Evolutionary conservation across 2,113 vertebrate species (phyloP), one percentile per base, ranked within the genome.

Genomic region (Anthoscopus minutus): DNA sequence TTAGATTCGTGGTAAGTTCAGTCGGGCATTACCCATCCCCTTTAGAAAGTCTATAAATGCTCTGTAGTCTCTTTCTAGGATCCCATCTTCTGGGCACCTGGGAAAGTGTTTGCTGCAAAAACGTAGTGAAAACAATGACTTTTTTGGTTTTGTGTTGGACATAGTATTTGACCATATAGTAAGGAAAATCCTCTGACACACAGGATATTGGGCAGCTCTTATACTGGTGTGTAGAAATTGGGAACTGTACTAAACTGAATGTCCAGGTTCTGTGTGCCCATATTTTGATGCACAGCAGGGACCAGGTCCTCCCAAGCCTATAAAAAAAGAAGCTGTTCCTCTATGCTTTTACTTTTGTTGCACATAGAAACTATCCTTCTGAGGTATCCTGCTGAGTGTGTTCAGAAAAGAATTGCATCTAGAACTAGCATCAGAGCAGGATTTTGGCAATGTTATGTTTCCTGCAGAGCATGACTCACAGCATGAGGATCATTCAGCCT

Each of bases 261-360:
- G 1, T 24, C 21, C 48, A 69, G 44, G 4, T 16, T 67, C 24
- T 1, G 0, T 22, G 31, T 25, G 6, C 9, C 37, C 28, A 10
- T 21, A 25, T 64, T 82, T 79, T 61, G 10, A 23, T 1, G 1
- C 9, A 64, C 31, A 47, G 14, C n/a, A 64, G 25, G 47, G 44
- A 60, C 15, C 38, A 16, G 6, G 1, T 40, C 65, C 58, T 83
- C 64, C 33, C 0, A 0, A 69, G 42, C 18, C 72, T 13, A 0
- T 22, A 56, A 19, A 27, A 60, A 72, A 93, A 81, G 9, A 24
- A 58, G 4, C 58, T 88, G 45, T 21, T 80, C 18, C 10, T 72
- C 44, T 80, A 9, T 4, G 1, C 9, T 94, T 89, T 56, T 47
- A 20, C 3, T 84, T 78, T 45, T 10, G 5, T 70, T 87, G 35